Percentiles rank a stretch among this genome's conserved stretches.
phyloP scores from a whole-genome alignment of 2,888 invertebrate genomes.

The Caenorhabditis sp. region DNA sequence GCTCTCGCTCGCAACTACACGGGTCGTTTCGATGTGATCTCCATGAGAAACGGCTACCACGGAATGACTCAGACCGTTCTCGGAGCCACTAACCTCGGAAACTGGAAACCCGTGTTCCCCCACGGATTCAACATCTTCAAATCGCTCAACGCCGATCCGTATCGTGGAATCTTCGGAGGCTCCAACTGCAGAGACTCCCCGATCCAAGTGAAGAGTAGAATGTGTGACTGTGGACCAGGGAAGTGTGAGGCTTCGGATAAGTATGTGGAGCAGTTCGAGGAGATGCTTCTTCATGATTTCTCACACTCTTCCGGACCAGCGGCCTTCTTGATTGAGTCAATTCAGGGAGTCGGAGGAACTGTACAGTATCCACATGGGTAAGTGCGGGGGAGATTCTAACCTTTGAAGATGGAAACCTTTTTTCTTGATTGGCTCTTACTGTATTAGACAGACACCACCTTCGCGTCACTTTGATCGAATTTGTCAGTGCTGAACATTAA shows the following conservation, averaged over 20 bases:
- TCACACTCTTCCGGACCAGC: conserved; percentile 88
- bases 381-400: neutral
- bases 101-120: conserved; percentile 87
- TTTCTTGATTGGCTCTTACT: no score
- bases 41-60: conserved; percentile 92
- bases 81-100: conserved; percentile 90
- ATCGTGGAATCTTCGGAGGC: conserved; percentile 94
- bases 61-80: conserved; percentile 92
- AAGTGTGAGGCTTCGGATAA: conserved; percentile 88
- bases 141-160: conserved; percentile 95
- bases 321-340: conserved; percentile 94
- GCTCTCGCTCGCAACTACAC: conserved; percentile 92
- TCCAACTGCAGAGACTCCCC: conserved; percentile 92
- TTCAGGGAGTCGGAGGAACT: conserved; percentile 95
- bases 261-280: conserved; percentile 88
- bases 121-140: conserved; percentile 84
- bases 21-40: conserved; percentile 89
- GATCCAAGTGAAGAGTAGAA: conserved; percentile 82
- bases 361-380: conserved; percentile 90
- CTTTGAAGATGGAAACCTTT: no score
- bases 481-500: no score
- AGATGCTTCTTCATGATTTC: conserved; percentile 89
- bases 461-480: no score
- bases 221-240: conserved; percentile 82
- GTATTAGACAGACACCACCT: no score